phyloP scores from a whole-genome alignment of 2,113 vertebrate genomes.

The Bufo bufo region DNA sequence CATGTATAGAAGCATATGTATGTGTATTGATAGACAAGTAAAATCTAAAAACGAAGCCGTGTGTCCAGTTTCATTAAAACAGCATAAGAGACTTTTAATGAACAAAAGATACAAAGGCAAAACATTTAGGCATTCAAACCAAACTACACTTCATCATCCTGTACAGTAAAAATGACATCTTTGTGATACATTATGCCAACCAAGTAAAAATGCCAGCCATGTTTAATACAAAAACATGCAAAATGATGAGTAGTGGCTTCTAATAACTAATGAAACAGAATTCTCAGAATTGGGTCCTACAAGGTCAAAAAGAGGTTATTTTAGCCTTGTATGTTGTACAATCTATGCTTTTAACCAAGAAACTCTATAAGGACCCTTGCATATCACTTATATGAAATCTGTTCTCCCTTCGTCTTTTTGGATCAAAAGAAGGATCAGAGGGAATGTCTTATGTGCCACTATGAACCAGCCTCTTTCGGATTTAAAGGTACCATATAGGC shows the following conservation, averaged over 20 bases:
- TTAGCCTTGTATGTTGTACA: not conserved
- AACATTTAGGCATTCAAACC: not conserved
- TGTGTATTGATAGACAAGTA: not conserved
- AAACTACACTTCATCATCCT: not conserved
- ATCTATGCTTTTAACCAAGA: not conserved
- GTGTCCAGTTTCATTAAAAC: not conserved
- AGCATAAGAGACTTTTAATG: not conserved
- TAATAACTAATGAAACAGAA: not conserved
- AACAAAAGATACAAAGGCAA: conserved; percentile 5
- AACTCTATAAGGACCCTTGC: not conserved
- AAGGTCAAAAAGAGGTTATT: not conserved
- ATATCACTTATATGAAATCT: not conserved
- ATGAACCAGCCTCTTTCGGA: no score
- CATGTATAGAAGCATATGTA: not conserved
- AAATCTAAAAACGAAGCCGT: not conserved
- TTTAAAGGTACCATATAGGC: no score
- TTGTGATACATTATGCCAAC: not conserved
- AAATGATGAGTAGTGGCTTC: not conserved
- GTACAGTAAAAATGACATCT: not conserved
- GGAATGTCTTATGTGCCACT: not conserved
- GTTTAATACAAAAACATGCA: not conserved
- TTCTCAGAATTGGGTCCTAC: not conserved
- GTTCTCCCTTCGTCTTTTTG: not conserved
- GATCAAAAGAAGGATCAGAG: not conserved
- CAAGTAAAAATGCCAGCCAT: not conserved